Conservation (phyloP, 2,113 vertebrate genomes). For the Percina caprodes region DNA sequence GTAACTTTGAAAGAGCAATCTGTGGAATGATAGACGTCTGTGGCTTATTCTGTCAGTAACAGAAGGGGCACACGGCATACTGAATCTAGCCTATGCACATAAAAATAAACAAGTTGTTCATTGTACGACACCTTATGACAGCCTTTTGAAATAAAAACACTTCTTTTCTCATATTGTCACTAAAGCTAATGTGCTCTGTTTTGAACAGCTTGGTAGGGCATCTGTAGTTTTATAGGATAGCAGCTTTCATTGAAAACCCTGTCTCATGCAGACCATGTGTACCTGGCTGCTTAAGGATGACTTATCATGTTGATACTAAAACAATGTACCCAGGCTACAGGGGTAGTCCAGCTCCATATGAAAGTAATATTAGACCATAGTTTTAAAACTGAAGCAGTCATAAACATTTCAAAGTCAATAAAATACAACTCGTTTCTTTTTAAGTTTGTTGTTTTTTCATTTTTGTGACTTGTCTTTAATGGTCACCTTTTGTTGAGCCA, state of each 20-base stretch:
- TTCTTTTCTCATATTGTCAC: background rate
- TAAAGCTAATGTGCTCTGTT: background rate
- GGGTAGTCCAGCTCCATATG: constrained; percentile 34
- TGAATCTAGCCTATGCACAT: background rate
- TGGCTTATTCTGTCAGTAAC: background rate
- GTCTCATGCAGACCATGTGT: constrained; percentile 69
- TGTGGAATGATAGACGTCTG: constrained; percentile 11
- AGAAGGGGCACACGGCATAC: background rate
- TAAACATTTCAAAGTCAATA: constrained; percentile 65
- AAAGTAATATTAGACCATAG: constrained; percentile 56
- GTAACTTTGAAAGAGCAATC: constrained; percentile 34
- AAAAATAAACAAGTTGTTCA: background rate
- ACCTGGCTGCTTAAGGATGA: constrained; percentile 53
- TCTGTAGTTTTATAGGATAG: constrained; percentile 47
- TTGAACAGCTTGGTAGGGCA: constrained; percentile 28
- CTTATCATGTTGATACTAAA: constrained; percentile 63
- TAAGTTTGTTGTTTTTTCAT: constrained; percentile 28
- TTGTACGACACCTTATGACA: background rate
- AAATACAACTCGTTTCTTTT: background rate
- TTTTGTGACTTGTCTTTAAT: constrained; percentile 47
- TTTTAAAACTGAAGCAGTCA: constrained; percentile 53
- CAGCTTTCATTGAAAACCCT: constrained; percentile 38
- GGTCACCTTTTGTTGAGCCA: constrained; percentile 34
- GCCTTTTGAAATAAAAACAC: background rate
- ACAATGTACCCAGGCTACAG: constrained; percentile 30